Conservation (phyloP, 1,140 invertebrate species). For the Pachyrhynchus sulphureomaculatus region DNA sequence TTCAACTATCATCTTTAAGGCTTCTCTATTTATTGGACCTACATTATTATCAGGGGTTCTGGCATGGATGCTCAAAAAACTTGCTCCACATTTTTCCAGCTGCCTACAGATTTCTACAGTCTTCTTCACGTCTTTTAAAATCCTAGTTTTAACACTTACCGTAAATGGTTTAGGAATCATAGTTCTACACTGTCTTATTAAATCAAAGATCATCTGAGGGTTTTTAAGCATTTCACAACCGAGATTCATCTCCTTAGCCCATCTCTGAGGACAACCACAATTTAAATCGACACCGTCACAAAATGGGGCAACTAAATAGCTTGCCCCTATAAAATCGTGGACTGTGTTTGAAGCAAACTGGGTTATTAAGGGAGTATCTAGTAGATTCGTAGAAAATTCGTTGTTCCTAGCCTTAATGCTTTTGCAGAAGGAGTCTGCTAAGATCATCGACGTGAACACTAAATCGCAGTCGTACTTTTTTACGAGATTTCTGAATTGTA, state of each 20-base stretch:
- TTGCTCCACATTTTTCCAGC: constrained; percentile 80
- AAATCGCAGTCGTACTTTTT: constrained; percentile 85
- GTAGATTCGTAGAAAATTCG: constrained; percentile 82
- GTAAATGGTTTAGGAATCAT: constrained; percentile 74
- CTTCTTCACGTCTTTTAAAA: constrained; percentile 60
- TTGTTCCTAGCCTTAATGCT: constrained; percentile 83
- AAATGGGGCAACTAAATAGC: constrained; percentile 82
- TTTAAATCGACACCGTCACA: constrained; percentile 93
- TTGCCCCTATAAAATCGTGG: constrained; percentile 80
- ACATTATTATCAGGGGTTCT: constrained; percentile 78
- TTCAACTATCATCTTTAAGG: constrained; percentile 72
- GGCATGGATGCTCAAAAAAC: constrained; percentile 89
- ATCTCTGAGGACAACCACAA: constrained; percentile 95
- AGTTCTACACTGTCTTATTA: constrained; percentile 75
- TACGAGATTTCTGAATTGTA: constrained; percentile 83
- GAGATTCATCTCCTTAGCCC: constrained; percentile 90
- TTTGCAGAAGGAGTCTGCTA: constrained; percentile 89
- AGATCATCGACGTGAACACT: constrained; percentile 94
- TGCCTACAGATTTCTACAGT: constrained; percentile 76
- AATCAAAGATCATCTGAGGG: constrained; percentile 80
- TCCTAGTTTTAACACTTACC: constrained; percentile 90
- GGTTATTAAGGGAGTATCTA: constrained; percentile 83
- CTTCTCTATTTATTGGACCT: constrained; percentile 73
- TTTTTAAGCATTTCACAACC: constrained; percentile 82
- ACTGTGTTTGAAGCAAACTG: constrained; percentile 92